Percentiles rank a stretch among this genome's conserved stretches.
These are phyloP conservation scores for Geotrupes spiniger DNA, from an alignment of 2,888 invertebrate species.

Conservation along the genomic window DNA sequence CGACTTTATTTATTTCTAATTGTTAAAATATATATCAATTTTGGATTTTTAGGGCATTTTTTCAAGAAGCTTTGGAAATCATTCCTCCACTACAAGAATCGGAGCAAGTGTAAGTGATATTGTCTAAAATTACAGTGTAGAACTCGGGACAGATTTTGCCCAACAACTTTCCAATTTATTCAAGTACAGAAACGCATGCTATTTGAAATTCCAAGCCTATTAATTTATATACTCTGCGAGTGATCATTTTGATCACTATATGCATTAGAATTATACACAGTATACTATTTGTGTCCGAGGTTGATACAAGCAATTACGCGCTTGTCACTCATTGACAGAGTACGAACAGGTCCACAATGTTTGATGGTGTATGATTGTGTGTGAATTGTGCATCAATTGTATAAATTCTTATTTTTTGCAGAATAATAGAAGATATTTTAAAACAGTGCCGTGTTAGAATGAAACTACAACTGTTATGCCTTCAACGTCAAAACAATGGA, in stretches of 20 bases:
- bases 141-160: too few species aligned
- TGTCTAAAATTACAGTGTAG: too few species aligned
- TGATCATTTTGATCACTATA: too few species aligned
- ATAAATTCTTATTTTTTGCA: slow-evolving; percentile 34
- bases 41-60: slow-evolving; percentile 61
- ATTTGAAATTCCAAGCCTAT: too few species aligned
- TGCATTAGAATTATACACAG: too few species aligned
- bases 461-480: slow-evolving; percentile 67
- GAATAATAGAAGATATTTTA: slow-evolving; percentile 62
- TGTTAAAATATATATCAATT: slow-evolving; percentile 5
- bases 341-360: too few species aligned
- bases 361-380: slow-evolving; percentile 16
- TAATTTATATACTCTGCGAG: too few species aligned
- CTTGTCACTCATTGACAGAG: too few species aligned
- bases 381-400: background rate
- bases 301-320: too few species aligned
- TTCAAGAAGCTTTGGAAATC: slow-evolving; percentile 77
- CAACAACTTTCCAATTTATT: too few species aligned
- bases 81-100: slow-evolving; percentile 65
- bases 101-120: slow-evolving; percentile 40
- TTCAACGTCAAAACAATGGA: slow-evolving; percentile 37
- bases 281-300: too few species aligned
- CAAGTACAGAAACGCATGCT: too few species aligned
- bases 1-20: slow-evolving; percentile 25
- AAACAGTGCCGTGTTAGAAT: slow-evolving; percentile 62